phyloP scores from a whole-genome alignment of 2,888 invertebrate species.

The Tenodera sinensis region DNA sequence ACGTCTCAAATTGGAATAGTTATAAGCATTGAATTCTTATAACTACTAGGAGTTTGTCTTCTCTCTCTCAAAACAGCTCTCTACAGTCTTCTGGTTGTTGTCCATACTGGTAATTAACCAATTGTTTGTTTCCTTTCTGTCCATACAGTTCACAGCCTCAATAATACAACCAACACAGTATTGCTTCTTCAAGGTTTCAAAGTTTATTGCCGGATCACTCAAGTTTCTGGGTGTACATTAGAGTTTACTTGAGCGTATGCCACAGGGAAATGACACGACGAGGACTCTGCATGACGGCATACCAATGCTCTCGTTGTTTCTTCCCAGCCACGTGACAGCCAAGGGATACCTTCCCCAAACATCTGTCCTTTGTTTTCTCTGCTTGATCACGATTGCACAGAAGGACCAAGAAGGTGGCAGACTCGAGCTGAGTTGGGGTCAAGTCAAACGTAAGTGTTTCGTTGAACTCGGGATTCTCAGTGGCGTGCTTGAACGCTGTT shows the following conservation, averaged over 20 bases:
- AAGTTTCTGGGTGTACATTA: background rate
- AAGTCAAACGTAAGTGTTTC: slow-evolving; percentile 48
- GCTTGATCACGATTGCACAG: slow-evolving; percentile 39
- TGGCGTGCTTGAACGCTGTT: slow-evolving; percentile 40
- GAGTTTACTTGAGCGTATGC: slow-evolving; percentile 41
- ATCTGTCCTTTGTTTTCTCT: slow-evolving; percentile 38
- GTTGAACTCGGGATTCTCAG: slow-evolving; percentile 44
- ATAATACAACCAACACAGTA: no score
- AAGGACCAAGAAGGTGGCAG: slow-evolving; percentile 43
- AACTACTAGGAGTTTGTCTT: no score
- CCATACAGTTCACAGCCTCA: no score
- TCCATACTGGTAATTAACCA: no score
- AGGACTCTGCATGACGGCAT: slow-evolving; percentile 44
- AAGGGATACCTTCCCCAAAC: slow-evolving; percentile 44
- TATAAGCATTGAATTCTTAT: no score
- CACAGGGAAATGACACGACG: slow-evolving; percentile 45
- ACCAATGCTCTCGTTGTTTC: slow-evolving; percentile 44
- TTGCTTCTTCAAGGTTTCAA: background rate
- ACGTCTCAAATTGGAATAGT: no score
- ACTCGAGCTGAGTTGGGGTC: slow-evolving; percentile 43
- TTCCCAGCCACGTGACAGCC: slow-evolving; percentile 44
- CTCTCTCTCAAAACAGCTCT: no score
- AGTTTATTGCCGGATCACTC: background rate
- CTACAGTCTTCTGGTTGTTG: no score
- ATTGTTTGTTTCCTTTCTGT: no score